phyloP scores from a whole-genome alignment of 2,113 vertebrate species.

The Pseudopipra pipra region DNA sequence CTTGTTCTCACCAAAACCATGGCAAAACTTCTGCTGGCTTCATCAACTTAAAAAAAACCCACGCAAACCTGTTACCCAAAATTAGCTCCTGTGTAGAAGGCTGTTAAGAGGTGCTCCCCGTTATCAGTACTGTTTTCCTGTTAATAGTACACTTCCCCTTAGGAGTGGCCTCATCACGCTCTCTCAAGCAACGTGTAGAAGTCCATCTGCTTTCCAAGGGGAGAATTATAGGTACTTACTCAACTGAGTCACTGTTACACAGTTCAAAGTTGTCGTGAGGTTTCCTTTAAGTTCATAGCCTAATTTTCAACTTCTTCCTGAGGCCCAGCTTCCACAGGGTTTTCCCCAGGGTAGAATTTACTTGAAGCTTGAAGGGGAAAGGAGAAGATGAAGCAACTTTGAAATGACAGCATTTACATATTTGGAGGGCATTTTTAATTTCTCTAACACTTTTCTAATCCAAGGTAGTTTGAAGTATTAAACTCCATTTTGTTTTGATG shows the following conservation, averaged over 20 bases:
- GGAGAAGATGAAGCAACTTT: neutral
- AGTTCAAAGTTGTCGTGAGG: neutral
- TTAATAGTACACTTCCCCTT: neutral
- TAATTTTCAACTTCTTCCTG: neutral
- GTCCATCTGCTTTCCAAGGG: neutral
- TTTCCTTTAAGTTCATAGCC: neutral
- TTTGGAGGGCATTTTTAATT: slow-evolving; percentile 16
- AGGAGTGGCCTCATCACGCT: neutral
- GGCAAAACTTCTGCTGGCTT: neutral
- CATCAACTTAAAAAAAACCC: neutral
- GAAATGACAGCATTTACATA: neutral
- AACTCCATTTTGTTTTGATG: neutral
- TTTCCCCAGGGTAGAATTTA: neutral
- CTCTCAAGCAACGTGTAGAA: neutral
- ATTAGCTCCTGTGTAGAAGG: neutral
- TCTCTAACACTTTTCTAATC: neutral
- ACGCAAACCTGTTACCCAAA: neutral
- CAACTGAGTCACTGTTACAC: neutral
- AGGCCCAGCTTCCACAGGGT: neutral
- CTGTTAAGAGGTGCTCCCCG: neutral
- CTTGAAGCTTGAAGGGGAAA: neutral
- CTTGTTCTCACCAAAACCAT: neutral
- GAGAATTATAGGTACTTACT: neutral
- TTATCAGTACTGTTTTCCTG: neutral
- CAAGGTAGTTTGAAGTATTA: neutral